Conservation (phyloP, 1,140 invertebrate species). For the Panonychus citri region DNA sequence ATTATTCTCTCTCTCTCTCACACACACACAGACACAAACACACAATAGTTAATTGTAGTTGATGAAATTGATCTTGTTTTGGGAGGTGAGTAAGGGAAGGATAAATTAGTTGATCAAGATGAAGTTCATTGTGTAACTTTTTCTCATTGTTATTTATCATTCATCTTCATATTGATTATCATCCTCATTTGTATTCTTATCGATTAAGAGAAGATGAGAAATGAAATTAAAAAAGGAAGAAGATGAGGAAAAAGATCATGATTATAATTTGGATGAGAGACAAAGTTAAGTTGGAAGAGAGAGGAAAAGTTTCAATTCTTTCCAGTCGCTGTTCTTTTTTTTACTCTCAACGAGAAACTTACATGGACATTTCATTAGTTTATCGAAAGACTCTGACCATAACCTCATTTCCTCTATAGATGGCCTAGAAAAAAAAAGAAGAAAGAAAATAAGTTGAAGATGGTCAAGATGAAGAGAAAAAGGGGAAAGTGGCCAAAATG, state of each 20-base stretch:
- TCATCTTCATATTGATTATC: not conserved
- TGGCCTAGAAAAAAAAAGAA: slow-evolving; percentile 36
- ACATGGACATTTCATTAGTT: slow-evolving; percentile 70
- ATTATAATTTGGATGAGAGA: not conserved
- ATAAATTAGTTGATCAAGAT: not conserved
- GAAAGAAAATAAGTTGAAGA: not conserved
- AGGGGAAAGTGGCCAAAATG: no score
- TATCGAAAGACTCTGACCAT: slow-evolving; percentile 89
- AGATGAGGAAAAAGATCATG: not conserved
- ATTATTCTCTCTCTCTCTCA: not conserved
- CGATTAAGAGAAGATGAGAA: not conserved
- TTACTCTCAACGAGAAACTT: slow-evolving; percentile 20
- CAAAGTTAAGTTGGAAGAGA: not conserved
- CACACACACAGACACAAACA: not conserved
- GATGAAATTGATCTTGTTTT: not conserved
- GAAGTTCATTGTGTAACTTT: not conserved
- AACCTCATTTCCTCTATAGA: slow-evolving; percentile 70
- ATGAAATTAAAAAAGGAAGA: not conserved
- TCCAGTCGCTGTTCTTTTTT: no score
- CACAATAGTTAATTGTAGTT: not conserved
- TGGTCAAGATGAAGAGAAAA: not conserved
- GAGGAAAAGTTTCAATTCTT: no score
- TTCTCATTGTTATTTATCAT: not conserved
- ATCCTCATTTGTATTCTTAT: no score
- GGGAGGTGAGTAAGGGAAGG: not conserved